These are phyloP conservation scores for Sylvicola fuscatus DNA, from an alignment of 2,888 invertebrate species.

Conservation along the genomic window DNA sequence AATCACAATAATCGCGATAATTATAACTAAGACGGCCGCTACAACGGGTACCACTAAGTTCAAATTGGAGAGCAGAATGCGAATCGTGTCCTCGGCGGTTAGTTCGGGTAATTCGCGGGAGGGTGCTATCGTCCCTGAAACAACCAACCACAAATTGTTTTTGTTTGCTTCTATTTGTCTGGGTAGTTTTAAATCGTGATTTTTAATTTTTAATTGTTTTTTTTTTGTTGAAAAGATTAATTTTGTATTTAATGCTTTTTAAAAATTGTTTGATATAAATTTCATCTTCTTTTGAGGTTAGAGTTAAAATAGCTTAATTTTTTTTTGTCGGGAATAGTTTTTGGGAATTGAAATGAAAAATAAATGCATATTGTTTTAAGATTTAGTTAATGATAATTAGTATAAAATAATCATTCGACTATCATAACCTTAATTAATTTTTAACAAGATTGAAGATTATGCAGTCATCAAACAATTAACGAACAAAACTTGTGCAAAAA, in stretches of 20 bases:
- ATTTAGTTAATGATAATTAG: no score
- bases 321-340: no score
- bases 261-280: slow-evolving; percentile 1
- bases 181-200: slow-evolving; percentile 1
- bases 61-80: slow-evolving; percentile 73
- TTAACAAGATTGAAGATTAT: no score
- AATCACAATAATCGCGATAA: slow-evolving; percentile 82
- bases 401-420: no score
- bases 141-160: slow-evolving; percentile 22
- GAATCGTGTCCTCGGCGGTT: slow-evolving; percentile 63
- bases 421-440: no score
- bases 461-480: no score
- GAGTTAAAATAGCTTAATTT: no score
- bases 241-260: slow-evolving; percentile 9
- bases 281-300: no score
- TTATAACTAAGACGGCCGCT: slow-evolving; percentile 77
- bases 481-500: no score
- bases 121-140: slow-evolving; percentile 91
- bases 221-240: no score
- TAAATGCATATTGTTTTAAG: no score
- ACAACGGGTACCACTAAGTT: slow-evolving; percentile 87
- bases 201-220: slow-evolving; percentile 2
- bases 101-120: slow-evolving; percentile 62
- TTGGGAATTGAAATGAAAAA: no score
- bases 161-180: slow-evolving; percentile 4